Evolutionary conservation across 2,888 invertebrate genomes (phyloP).

Genomic region (Steinernema hermaphroditum): DNA sequence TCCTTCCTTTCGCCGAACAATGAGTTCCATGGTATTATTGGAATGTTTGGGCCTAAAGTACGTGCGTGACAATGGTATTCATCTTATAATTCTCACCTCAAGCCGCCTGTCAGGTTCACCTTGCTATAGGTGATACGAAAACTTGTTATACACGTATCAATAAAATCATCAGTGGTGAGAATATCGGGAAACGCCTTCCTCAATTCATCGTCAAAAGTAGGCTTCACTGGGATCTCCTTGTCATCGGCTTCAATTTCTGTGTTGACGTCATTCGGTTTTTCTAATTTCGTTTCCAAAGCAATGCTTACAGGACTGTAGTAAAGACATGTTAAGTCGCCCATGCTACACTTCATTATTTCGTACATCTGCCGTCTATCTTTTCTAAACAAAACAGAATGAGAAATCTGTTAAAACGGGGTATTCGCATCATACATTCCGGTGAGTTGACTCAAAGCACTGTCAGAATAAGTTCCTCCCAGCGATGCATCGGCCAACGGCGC

Average conservation of each 20-base stretch:
- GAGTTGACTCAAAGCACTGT: neutral
- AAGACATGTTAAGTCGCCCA: conserved; percentile 14
- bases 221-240: neutral
- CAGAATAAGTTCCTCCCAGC: neutral
- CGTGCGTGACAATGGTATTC: neutral
- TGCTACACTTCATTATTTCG: conserved; percentile 11
- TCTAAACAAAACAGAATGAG: neutral
- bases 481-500: conserved; percentile 2
- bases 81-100: neutral
- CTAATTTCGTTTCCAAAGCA: neutral
- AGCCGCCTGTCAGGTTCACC: neutral
- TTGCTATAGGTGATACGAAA: conserved; percentile 17
- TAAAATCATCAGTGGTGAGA: neutral
- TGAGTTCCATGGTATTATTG: neutral
- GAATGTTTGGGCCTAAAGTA: neutral
- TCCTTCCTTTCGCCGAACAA: neutral
- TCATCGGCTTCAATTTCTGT: neutral
- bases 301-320: conserved; percentile 14
- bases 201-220: neutral
- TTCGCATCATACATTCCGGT: neutral
- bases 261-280: neutral
- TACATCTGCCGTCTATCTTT: neutral
- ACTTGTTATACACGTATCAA: neutral
- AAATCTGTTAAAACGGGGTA: neutral
- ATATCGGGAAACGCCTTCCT: neutral